Conservation (phyloP, 2,797 vertebrate genomes). For the Pelobates cultripes region DNA sequence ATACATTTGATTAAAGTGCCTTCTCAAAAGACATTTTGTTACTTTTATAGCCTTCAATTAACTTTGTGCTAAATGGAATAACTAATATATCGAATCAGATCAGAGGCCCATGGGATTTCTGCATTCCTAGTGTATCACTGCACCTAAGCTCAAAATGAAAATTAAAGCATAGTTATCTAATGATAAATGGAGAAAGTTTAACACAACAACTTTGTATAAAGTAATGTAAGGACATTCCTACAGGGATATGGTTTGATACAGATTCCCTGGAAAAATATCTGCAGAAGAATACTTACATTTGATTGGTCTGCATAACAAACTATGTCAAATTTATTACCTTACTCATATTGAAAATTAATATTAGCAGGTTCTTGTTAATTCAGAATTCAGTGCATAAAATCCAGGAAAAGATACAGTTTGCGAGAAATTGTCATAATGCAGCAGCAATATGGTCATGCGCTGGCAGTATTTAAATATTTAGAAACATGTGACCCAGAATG, state of each 20-base stretch:
- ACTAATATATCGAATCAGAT: not conserved
- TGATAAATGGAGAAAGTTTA: not conserved
- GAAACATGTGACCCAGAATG: slow-evolving; percentile 36
- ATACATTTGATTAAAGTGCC: not conserved
- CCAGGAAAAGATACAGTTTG: slow-evolving; percentile 25
- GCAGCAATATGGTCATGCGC: slow-evolving; percentile 43
- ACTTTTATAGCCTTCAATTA: not conserved
- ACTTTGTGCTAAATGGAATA: not conserved
- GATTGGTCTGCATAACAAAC: slow-evolving; percentile 1
- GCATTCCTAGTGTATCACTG: not conserved
- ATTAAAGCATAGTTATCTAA: not conserved
- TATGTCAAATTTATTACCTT: slow-evolving; percentile 16
- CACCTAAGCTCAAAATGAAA: not conserved
- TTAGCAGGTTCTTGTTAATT: slow-evolving; percentile 6
- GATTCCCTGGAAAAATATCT: not conserved
- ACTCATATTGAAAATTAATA: slow-evolving; percentile 12
- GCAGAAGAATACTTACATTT: not conserved
- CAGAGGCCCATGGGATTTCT: not conserved
- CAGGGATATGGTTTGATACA: not conserved
- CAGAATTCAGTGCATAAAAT: slow-evolving; percentile 34
- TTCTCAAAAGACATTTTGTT: not conserved
- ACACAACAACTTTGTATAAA: not conserved
- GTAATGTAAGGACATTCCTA: not conserved
- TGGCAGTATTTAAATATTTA: slow-evolving; percentile 45
- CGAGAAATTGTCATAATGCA: slow-evolving; percentile 52